Percentiles rank a stretch among this genome's conserved stretches.
Conservation (phyloP, 30 jellyfish, hydroid and myxozoan species). For the Pelagia noctiluca region DNA sequence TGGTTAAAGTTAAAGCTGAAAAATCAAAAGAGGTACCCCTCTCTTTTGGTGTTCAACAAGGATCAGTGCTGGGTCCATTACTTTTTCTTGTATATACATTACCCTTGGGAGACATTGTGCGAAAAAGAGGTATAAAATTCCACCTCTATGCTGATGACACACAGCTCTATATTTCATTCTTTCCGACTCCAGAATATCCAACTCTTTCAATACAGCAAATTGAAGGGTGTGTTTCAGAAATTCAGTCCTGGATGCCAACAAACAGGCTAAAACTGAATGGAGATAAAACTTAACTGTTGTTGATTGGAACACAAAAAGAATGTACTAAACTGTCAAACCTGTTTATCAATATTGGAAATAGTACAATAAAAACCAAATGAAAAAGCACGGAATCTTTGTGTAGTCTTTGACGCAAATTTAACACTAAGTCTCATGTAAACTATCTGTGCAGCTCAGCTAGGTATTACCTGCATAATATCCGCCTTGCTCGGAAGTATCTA, state of each 20-base stretch:
- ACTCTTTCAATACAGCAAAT: no score
- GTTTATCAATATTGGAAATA: conserved; percentile 38
- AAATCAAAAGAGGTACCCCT: conserved; percentile 26
- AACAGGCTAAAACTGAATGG: conserved; percentile 45
- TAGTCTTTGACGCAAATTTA: conserved; percentile 31
- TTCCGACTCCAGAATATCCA: not conserved
- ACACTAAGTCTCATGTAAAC: conserved; percentile 46
- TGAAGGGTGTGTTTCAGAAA: conserved; percentile 36
- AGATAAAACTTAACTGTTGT: conserved; percentile 36
- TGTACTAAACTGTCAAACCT: conserved; percentile 33
- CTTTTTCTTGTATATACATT: conserved; percentile 17
- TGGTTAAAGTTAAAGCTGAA: conserved; percentile 23
- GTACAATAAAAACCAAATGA: conserved; percentile 40
- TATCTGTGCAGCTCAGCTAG: no score
- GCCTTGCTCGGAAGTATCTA: no score
- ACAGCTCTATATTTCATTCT: no score
- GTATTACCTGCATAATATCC: no score
- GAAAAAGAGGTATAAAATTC: no score
- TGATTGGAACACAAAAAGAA: conserved; percentile 36
- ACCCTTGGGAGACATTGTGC: not conserved
- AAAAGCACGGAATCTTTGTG: conserved; percentile 51
- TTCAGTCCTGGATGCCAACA: conserved; percentile 57
- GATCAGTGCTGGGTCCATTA: no score
- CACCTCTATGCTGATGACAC: no score
- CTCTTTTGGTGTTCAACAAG: conserved; percentile 51